A percentile compares a stretch with the other conserved stretches of the same genome.
Evolutionary conservation across 2,888 invertebrate genomes (phyloP).

Genomic region (Tillus elongatus): DNA sequence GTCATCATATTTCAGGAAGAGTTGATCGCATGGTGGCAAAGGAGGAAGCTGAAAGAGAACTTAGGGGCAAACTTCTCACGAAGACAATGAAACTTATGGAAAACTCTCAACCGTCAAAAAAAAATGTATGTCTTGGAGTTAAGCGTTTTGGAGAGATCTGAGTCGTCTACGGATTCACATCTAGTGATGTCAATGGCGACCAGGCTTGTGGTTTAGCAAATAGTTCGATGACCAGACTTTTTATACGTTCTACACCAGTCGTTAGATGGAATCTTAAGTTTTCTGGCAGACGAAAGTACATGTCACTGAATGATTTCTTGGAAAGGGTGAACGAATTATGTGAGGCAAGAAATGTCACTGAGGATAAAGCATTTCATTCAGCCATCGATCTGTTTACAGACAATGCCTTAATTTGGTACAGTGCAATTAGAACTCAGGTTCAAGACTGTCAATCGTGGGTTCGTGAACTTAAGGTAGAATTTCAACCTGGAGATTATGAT

Average conservation of each 20-base stretch:
- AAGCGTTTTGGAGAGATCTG: too few species aligned
- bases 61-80: too few species aligned
- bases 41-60: too few species aligned
- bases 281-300: slow-evolving; percentile 4
- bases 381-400: slow-evolving; percentile 11
- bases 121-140: too few species aligned
- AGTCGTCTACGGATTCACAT: too few species aligned
- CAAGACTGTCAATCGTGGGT: slow-evolving; percentile 13
- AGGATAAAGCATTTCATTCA: slow-evolving; percentile 9
- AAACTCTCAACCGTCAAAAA: too few species aligned
- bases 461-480: slow-evolving; percentile 13
- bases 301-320: slow-evolving; percentile 11
- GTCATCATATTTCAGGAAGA: too few species aligned
- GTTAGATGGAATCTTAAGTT: slow-evolving; percentile 6
- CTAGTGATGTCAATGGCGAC: too few species aligned
- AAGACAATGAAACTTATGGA: too few species aligned
- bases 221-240: too few species aligned
- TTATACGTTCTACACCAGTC: slow-evolving; percentile 4
- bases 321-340: slow-evolving; percentile 12
- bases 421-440: slow-evolving; percentile 8
- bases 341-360: slow-evolving; percentile 9
- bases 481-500: slow-evolving; percentile 20
- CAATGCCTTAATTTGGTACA: slow-evolving; percentile 16
- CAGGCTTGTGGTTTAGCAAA: too few species aligned
- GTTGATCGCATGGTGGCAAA: too few species aligned